Conservation (phyloP, 2,797 vertebrate species). For the Lates japonicus region DNA sequence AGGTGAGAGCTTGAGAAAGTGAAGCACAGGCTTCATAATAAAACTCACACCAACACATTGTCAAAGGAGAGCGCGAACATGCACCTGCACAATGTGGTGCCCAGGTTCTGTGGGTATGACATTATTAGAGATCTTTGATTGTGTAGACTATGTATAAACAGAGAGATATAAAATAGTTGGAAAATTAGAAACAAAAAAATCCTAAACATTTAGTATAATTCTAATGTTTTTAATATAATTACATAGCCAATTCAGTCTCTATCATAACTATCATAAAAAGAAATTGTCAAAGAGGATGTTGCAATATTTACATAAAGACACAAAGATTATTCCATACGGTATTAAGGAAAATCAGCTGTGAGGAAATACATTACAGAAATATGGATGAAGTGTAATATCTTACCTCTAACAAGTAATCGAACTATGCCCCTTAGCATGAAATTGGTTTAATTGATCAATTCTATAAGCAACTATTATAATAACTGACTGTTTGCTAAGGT, state of each 20-base stretch:
- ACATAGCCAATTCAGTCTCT: neutral
- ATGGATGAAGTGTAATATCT: neutral
- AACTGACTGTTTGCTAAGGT: neutral
- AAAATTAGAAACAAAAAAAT: neutral
- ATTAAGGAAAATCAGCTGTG: neutral
- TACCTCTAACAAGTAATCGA: neutral
- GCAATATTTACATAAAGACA: slow-evolving; percentile 19
- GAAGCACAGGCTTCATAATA: slow-evolving; percentile 59
- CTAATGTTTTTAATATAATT: neutral
- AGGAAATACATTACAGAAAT: neutral
- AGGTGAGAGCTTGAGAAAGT: slow-evolving; percentile 73
- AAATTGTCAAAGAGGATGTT: neutral
- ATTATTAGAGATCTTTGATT: slow-evolving; percentile 9
- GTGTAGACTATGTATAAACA: neutral
- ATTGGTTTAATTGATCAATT: neutral
- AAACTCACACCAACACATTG: slow-evolving; percentile 64
- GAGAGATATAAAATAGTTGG: neutral
- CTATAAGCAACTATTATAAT: neutral
- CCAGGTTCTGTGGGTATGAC: too few species aligned
- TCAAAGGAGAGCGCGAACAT: slow-evolving; percentile 35
- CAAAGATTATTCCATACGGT: neutral
- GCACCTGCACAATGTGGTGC: too few species aligned
- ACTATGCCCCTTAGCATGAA: neutral
- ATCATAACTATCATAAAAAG: neutral
- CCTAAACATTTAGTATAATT: neutral